These are phyloP conservation scores for Iselma pallidipennis DNA, from an alignment of 2,888 invertebrate species.

Conservation along the genomic window DNA sequence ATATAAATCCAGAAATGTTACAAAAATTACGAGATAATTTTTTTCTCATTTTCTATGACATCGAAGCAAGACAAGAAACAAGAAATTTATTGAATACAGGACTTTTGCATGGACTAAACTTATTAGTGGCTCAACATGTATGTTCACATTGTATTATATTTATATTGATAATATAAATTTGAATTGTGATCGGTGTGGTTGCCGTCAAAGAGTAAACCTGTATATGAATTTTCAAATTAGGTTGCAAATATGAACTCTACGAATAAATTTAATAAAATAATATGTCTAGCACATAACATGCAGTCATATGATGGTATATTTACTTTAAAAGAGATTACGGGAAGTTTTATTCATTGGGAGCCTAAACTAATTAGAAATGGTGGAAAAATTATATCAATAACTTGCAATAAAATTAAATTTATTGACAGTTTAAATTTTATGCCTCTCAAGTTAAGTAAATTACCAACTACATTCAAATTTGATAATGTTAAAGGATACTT, in stretches of 20 bases:
- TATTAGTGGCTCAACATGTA: slow-evolving; percentile 3
- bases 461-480: slow-evolving; percentile 18
- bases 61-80: slow-evolving; percentile 3
- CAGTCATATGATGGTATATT: slow-evolving; percentile 15
- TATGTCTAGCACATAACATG: slow-evolving; percentile 16
- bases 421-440: slow-evolving; percentile 21
- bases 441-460: slow-evolving; percentile 6
- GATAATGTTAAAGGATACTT: slow-evolving; percentile 13
- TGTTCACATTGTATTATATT: slow-evolving; percentile 6
- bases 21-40: neutral
- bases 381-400: slow-evolving; percentile 16
- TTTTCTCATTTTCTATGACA: slow-evolving; percentile 7
- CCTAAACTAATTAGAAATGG: slow-evolving; percentile 12
- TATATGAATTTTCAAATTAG: slow-evolving; percentile 10
- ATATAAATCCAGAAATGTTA: too few relatives aligned
- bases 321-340: slow-evolving; percentile 9
- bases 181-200: neutral
- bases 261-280: slow-evolving; percentile 2
- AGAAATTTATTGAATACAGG: neutral
- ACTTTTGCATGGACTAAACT: slow-evolving; percentile 4
- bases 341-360: neutral
- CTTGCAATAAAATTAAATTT: slow-evolving; percentile 14
- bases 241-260: slow-evolving; percentile 2
- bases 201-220: neutral
- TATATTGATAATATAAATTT: neutral